Evolutionary conservation across 1,140 invertebrate genomes (phyloP).

Genomic region (Heliothis subflexa): DNA sequence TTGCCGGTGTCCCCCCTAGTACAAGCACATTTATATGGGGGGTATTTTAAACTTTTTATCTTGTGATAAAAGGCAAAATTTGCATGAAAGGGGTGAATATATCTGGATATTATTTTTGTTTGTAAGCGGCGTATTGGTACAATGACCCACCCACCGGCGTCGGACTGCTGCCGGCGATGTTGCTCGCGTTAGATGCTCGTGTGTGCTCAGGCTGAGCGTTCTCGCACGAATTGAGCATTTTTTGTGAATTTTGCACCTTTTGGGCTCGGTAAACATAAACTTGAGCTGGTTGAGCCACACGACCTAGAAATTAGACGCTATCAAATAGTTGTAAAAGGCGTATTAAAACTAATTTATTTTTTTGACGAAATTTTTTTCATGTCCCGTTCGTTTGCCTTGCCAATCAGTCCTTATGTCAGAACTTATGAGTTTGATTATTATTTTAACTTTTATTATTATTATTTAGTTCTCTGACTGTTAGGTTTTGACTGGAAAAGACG

Average conservation of each 20-base stretch:
- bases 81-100: not conserved
- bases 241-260: conserved; percentile 34
- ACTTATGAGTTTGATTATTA: conserved; percentile 43
- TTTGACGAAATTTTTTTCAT: not conserved
- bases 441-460: conserved; percentile 44
- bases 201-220: conserved; percentile 11
- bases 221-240: conserved; percentile 35
- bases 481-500: conserved; percentile 19
- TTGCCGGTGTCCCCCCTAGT: not conserved
- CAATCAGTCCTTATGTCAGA: conserved; percentile 50
- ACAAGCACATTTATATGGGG: not conserved
- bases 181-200: conserved; percentile 20
- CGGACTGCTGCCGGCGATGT: not conserved
- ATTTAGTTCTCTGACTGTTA: conserved; percentile 29
- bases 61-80: conserved; percentile 3
- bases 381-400: conserved; percentile 47
- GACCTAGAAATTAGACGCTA: conserved; percentile 48
- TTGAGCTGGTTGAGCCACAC: not conserved
- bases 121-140: not conserved
- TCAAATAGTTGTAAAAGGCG: conserved; percentile 38
- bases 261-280: not conserved
- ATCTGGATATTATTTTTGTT: too few species aligned
- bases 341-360: conserved; percentile 37
- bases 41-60: not conserved
- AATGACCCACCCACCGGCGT: conserved; percentile 37